Conservation (phyloP, 2,888 invertebrate genomes). For the Laspeyria flexula region DNA sequence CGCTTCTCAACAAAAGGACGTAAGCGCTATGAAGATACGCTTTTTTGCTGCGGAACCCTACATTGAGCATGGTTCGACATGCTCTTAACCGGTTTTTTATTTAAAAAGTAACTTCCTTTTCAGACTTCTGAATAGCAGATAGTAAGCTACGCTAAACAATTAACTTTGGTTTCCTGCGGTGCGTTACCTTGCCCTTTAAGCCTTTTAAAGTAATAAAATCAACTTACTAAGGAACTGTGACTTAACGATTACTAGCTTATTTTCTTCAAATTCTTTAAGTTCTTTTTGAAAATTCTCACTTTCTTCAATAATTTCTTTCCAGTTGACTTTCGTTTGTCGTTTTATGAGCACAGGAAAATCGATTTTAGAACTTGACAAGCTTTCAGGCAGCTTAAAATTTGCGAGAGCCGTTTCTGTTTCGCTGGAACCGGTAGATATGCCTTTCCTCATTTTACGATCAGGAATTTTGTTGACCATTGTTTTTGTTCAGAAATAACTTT, state of each 20-base stretch:
- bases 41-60: no score
- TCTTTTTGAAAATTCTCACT: slow-evolving; percentile 55
- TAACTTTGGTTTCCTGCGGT: no score
- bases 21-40: no score
- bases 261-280: slow-evolving; percentile 59
- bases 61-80: no score
- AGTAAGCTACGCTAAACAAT: no score
- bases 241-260: slow-evolving; percentile 52
- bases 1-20: no score
- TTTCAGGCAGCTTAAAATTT: slow-evolving; percentile 69
- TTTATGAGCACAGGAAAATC: slow-evolving; percentile 66
- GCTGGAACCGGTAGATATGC: slow-evolving; percentile 37
- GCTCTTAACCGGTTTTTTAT: no score
- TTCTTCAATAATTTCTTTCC: slow-evolving; percentile 69
- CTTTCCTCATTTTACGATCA: slow-evolving; percentile 68
- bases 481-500: neutral
- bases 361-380: slow-evolving; percentile 73
- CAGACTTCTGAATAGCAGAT: no score
- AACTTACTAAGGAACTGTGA: slow-evolving; percentile 69
- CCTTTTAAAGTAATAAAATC: no score
- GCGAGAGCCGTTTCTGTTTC: slow-evolving; percentile 53
- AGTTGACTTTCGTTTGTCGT: slow-evolving; percentile 56
- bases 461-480: slow-evolving; percentile 66
- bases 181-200: no score
- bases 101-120: no score